These are phyloP conservation scores for Chaetoderma sp. DNA, from an alignment of 2,888 invertebrate species.

Conservation along the genomic window DNA sequence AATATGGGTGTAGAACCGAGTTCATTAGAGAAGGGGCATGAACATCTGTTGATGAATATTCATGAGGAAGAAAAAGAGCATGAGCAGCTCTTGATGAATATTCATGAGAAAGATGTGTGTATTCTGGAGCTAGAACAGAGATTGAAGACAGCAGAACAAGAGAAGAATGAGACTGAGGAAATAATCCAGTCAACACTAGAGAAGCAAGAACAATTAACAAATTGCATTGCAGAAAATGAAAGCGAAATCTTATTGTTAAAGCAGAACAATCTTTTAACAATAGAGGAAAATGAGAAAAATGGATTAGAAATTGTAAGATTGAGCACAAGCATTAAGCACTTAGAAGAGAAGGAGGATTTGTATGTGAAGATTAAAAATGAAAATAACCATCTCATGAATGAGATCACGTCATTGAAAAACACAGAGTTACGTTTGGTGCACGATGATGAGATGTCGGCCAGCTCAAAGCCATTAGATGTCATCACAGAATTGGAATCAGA, in stretches of 20 bases:
- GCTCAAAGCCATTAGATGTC: constrained; percentile 28
- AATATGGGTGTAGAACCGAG: no score
- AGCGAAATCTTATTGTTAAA: constrained; percentile 20
- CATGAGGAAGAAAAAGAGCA: constrained; percentile 42
- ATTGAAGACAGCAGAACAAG: constrained; percentile 32
- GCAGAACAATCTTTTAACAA: constrained; percentile 23
- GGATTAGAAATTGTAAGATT: constrained; percentile 26
- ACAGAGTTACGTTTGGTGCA: neutral
- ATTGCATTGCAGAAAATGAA: constrained; percentile 28
- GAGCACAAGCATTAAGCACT: constrained; percentile 20
- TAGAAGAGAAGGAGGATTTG: constrained; percentile 19
- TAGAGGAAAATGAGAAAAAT: constrained; percentile 29
- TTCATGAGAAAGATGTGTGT: constrained; percentile 39
- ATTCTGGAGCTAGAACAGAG: constrained; percentile 40
- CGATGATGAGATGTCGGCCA: constrained; percentile 12
- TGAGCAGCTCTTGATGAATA: constrained; percentile 31
- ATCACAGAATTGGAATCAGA: constrained; percentile 38
- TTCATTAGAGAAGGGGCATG: no score
- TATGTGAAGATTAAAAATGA: constrained; percentile 10
- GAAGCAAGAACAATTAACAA: constrained; percentile 31
- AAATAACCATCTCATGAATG: constrained; percentile 15
- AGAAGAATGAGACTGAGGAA: constrained; percentile 40
- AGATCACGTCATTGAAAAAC: constrained; percentile 19
- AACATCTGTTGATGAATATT: constrained; percentile 38
- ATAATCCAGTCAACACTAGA: constrained; percentile 39